Conservation (phyloP, 2,888 invertebrate genomes). For the Diloba caeruleocephala region DNA sequence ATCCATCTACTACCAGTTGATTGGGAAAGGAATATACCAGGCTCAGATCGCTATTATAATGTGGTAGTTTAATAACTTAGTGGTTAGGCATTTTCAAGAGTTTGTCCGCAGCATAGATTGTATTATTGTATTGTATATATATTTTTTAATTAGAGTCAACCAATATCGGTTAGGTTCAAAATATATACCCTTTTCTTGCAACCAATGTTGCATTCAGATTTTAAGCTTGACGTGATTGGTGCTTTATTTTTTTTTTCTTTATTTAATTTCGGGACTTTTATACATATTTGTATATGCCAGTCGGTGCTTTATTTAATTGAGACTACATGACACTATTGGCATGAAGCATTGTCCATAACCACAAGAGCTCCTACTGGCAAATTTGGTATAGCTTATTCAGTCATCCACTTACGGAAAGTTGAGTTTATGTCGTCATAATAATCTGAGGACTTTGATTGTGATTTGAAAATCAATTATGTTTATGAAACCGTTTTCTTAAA, state of each 20-base stretch:
- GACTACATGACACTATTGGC: slow-evolving; percentile 28
- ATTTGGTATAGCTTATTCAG: slow-evolving; percentile 36
- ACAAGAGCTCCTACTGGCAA: slow-evolving; percentile 37
- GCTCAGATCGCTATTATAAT: slow-evolving; percentile 1
- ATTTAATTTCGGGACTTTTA: too few species aligned
- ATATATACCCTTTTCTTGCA: too few species aligned
- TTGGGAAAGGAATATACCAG: too few species aligned
- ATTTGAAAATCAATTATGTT: slow-evolving; percentile 40
- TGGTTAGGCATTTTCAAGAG: not conserved
- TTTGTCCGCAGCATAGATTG: slow-evolving; percentile 3
- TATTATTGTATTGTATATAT: too few species aligned
- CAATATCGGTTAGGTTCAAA: too few species aligned
- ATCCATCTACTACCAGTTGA: slow-evolving; percentile 3
- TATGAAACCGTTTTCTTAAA: slow-evolving; percentile 39
- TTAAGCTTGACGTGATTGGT: too few species aligned
- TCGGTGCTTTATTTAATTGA: slow-evolving; percentile 33
- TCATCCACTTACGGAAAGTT: slow-evolving; percentile 40
- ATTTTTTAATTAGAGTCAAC: too few species aligned
- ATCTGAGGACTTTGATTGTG: slow-evolving; percentile 37
- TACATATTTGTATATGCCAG: too few species aligned
- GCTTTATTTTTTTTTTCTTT: too few species aligned
- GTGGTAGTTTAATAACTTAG: slow-evolving; percentile 2
- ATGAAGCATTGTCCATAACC: slow-evolving; percentile 45
- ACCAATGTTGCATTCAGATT: too few species aligned
- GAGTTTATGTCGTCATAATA: slow-evolving; percentile 40